phyloP scores from a whole-genome alignment of 2,888 invertebrate genomes.

The Ormyrus rosae region DNA sequence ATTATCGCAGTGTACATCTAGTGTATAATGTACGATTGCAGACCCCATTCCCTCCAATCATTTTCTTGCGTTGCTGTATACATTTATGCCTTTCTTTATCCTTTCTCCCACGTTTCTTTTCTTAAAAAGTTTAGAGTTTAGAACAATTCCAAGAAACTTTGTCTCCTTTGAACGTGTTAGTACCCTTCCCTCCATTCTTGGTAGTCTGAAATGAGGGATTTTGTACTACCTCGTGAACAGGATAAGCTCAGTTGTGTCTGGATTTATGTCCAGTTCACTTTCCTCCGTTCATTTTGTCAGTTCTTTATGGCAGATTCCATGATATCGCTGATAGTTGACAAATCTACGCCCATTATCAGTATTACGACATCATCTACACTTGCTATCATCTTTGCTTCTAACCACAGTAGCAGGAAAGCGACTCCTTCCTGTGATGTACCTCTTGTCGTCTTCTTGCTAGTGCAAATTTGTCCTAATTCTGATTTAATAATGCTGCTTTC shows the following conservation, averaged over 20 bases:
- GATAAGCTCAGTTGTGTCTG: constrained; percentile 50
- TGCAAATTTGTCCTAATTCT: neutral
- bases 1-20: constrained; percentile 31
- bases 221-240: constrained; percentile 8
- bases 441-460: constrained; percentile 18
- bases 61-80: neutral
- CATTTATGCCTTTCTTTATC: neutral
- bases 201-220: no score
- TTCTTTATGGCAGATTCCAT: constrained; percentile 17
- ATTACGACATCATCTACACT: neutral
- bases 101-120: constrained; percentile 28
- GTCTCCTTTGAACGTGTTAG: neutral
- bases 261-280: constrained; percentile 34
- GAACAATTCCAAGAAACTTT: constrained; percentile 46
- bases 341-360: constrained; percentile 1
- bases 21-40: no score
- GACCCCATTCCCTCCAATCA: constrained; percentile 47
- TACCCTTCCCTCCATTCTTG: no score
- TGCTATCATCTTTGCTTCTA: constrained; percentile 10
- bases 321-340: neutral
- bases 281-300: constrained; percentile 13
- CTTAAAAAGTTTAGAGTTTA: constrained; percentile 48
- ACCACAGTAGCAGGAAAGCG: constrained; percentile 64
- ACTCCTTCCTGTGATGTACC: constrained; percentile 66
- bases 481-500: constrained; percentile 32